These are phyloP conservation scores for Cotesia congregata DNA, from an alignment of 2,888 invertebrate genomes.

Conservation along the genomic window DNA sequence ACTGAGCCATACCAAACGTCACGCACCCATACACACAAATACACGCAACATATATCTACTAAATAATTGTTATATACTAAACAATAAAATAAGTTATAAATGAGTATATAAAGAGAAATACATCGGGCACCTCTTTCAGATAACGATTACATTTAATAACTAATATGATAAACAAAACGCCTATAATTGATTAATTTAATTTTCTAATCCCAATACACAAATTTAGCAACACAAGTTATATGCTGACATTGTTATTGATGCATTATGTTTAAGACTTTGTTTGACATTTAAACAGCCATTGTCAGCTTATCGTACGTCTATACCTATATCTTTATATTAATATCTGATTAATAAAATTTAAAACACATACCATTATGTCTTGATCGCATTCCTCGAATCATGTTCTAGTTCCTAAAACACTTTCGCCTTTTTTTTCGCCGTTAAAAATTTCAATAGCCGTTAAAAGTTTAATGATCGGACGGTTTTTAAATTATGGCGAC, in stretches of 20 bases:
- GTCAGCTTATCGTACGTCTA: slow-evolving; percentile 3
- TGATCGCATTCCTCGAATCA: slow-evolving; percentile 39
- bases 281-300: slow-evolving; percentile 19
- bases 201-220: neutral
- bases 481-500: slow-evolving; percentile 32
- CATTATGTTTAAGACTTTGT: slow-evolving; percentile 9
- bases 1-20: slow-evolving; percentile 49
- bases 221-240: neutral
- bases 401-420: slow-evolving; percentile 20
- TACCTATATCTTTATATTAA: neutral
- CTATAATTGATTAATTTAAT: neutral
- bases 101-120: neutral
- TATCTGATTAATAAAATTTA: neutral
- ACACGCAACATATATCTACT: slow-evolving; percentile 14
- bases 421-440: slow-evolving; percentile 28
- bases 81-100: slow-evolving; percentile 16
- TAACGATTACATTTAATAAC: slow-evolving; percentile 1
- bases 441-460: slow-evolving; percentile 32
- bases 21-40: slow-evolving; percentile 40
- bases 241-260: neutral
- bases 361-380: slow-evolving; percentile 36
- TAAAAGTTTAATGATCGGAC: slow-evolving; percentile 18
- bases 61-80: slow-evolving; percentile 22
- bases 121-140: neutral
- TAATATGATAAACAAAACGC: neutral